Base-by-base conservation (phyloP, 2,888 invertebrate genomes). In the Gasteruption jaculator region DNA sequence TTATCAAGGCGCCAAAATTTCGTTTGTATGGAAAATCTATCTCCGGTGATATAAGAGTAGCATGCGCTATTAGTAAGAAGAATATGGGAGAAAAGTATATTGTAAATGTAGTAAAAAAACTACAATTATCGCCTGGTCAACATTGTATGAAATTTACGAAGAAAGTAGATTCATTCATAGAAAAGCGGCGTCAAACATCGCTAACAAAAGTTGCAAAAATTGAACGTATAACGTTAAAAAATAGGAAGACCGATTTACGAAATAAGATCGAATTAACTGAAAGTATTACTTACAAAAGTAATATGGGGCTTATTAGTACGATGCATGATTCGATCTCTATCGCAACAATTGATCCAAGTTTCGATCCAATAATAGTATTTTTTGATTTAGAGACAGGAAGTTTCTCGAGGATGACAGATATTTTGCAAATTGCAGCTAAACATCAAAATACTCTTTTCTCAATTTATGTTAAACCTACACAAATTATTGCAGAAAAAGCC, bases 391-490 rank as follows among this genome's bases (percentile, higher is more conserved):
- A n/a, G n/a, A n/a, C n/a, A n/a, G n/a, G n/a, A n/a, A n/a, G n/a
- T n/a, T n/a, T n/a, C n/a, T n/a, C n/a, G n/a, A n/a, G n/a, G n/a
- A n/a, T n/a, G n/a, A n/a, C n/a, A n/a, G n/a, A n/a, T n/a, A n/a
- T n/a, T n/a, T n/a, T n/a, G n/a, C n/a, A n/a, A n/a, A n/a, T n/a
- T n/a, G n/a, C n/a, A n/a, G n/a, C n/a, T n/a, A n/a, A n/a, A n/a
- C n/a, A n/a, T n/a, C n/a, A n/a, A n/a, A n/a, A n/a, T n/a, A n/a
- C n/a, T n/a, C n/a, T n/a, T n/a, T n/a, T n/a, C n/a, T n/a, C n/a
- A n/a, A n/a, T n/a, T n/a, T n/a, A n/a, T n/a, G 24, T 43, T 12
- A 39, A 30, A 5, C 42, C 43, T 22, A 40, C 18, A 2, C 19
- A 27, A 36, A 14, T 11, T 30, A 39, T 43, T 27, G 15, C 25